These are phyloP conservation scores for Fragum fragum DNA, from an alignment of 2,888 invertebrate genomes.

Conservation along the genomic window DNA sequence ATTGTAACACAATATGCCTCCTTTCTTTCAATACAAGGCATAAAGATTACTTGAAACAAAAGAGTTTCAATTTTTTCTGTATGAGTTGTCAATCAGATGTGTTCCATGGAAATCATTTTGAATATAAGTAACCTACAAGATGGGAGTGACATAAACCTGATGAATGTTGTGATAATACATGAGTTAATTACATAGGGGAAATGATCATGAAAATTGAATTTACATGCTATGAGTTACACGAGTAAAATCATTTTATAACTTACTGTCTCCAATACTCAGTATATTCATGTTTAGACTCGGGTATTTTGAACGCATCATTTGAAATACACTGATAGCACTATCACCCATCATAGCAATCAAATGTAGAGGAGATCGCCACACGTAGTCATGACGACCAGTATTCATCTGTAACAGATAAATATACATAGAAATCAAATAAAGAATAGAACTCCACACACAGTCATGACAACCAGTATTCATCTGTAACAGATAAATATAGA, in stretches of 20 bases:
- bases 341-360: slow-evolving; percentile 71
- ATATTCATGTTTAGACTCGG: slow-evolving; percentile 41
- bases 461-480: slow-evolving; percentile 57
- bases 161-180: too few species aligned
- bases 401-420: slow-evolving; percentile 39
- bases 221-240: too few species aligned
- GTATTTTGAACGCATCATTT: slow-evolving; percentile 42
- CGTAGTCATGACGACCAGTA: slow-evolving; percentile 62
- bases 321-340: slow-evolving; percentile 43
- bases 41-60: too few species aligned
- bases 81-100: too few species aligned
- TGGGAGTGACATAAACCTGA: too few species aligned
- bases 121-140: too few species aligned
- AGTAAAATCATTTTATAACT: slow-evolving; percentile 34
- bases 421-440: slow-evolving; percentile 65
- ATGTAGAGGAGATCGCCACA: slow-evolving; percentile 69
- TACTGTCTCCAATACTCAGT: slow-evolving; percentile 55
- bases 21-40: too few species aligned
- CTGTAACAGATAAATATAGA: slow-evolving; percentile 36
- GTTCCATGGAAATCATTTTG: too few species aligned
- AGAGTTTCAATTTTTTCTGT: too few species aligned
- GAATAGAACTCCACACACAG: slow-evolving; percentile 67
- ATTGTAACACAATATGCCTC: too few species aligned
- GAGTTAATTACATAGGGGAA: too few species aligned
- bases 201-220: too few species aligned